phyloP scores from a whole-genome alignment of 64 coral and sea anemone genomes.

The Montipora capricornis region DNA sequence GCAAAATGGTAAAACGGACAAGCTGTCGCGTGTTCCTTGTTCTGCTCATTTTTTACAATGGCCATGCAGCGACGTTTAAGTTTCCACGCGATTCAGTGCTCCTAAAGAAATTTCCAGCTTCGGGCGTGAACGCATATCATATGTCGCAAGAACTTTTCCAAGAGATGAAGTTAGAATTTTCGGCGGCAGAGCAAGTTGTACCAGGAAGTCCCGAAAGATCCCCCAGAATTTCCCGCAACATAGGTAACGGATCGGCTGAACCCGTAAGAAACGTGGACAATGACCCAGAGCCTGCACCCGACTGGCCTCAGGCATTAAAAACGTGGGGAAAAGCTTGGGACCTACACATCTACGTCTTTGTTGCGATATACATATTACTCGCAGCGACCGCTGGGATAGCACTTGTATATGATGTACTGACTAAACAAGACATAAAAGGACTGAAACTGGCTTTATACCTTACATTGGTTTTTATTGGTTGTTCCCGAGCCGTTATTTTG shows the following conservation, averaged over 20 bases:
- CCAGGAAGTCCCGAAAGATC: neutral
- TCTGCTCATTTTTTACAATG: neutral
- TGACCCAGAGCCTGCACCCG: constrained; percentile 65
- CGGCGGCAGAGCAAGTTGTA: too few relatives aligned
- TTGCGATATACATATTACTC: constrained; percentile 5
- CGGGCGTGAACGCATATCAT: neutral
- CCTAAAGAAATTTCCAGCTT: neutral
- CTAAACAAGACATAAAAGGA: constrained; percentile 24
- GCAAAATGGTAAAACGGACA: neutral
- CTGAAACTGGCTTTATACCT: constrained; percentile 43
- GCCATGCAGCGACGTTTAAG: neutral
- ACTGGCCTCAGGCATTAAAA: constrained; percentile 63
- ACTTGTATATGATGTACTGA: neutral
- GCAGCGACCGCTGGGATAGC: neutral
- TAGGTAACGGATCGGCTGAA: neutral
- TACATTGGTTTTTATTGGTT: constrained; percentile 32
- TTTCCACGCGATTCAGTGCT: neutral
- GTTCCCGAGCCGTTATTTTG: constrained; percentile 50
- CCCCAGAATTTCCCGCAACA: neutral
- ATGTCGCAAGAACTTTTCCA: neutral
- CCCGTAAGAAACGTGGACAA: neutral
- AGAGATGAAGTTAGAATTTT: neutral
- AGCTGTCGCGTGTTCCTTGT: neutral
- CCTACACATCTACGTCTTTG: constrained; percentile 65
- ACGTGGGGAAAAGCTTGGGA: constrained; percentile 71